Evolutionary conservation across 2,888 invertebrate species (phyloP).

Genomic region (Oscheius sp.): DNA sequence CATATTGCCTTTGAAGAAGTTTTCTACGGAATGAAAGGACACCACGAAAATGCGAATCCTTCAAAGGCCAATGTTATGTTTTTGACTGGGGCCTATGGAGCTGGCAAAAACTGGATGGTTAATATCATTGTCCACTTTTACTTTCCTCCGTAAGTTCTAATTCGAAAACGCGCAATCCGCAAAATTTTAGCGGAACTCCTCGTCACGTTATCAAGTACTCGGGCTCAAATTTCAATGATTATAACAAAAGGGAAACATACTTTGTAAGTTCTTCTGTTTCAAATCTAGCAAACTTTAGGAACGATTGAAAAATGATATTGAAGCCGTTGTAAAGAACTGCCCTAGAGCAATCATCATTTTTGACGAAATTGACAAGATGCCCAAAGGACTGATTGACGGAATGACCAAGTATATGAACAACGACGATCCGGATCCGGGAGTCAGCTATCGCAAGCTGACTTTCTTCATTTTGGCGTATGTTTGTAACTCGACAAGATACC

Average conservation of each 20-base stretch:
- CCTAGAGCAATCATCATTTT: neutral
- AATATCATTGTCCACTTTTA: neutral
- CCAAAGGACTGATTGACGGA: neutral
- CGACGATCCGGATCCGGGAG: neutral
- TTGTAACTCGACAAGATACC: neutral
- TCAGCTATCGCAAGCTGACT: neutral
- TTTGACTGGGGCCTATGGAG: neutral
- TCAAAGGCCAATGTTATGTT: neutral
- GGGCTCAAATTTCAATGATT: too few relatives aligned
- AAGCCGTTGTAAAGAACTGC: neutral
- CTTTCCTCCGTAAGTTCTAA: neutral
- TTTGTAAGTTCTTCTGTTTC: neutral
- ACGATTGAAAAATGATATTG: neutral
- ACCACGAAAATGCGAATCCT: neutral
- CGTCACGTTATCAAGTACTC: too few relatives aligned
- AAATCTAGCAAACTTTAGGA: neutral
- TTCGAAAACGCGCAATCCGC: neutral
- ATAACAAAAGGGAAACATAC: neutral
- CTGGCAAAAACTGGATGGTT: neutral
- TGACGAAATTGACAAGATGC: neutral
- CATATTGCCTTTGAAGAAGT: neutral
- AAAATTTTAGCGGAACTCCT: too few relatives aligned
- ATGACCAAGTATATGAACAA: neutral
- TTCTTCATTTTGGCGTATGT: neutral
- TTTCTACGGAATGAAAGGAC: neutral